Conservation (phyloP, 2,797 vertebrate species). For the Gouania willdenowi region DNA sequence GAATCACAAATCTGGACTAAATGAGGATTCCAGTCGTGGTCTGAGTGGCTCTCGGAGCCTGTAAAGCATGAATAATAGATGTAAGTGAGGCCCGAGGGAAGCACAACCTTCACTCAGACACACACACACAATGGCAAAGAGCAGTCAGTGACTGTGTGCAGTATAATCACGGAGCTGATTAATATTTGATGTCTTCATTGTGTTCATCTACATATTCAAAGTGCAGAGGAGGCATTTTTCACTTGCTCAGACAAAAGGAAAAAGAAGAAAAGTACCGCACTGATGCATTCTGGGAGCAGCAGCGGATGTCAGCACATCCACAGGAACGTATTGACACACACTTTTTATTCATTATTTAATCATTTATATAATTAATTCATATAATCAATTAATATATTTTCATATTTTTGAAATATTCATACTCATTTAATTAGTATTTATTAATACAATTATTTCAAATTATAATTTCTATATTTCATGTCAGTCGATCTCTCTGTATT, state of each 20-base stretch:
- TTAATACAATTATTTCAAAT: too few relatives aligned
- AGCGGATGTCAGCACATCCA: too few relatives aligned
- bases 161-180: slow-evolving; percentile 47
- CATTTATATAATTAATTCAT: too few relatives aligned
- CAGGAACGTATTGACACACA: too few relatives aligned
- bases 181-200: slow-evolving; percentile 57
- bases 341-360: too few relatives aligned
- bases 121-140: neutral
- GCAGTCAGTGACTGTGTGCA: slow-evolving; percentile 3
- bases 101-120: slow-evolving; percentile 19
- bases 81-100: slow-evolving; percentile 50
- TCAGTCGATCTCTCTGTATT: too few relatives aligned
- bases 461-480: too few relatives aligned
- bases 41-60: slow-evolving; percentile 41
- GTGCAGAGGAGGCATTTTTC: slow-evolving; percentile 34
- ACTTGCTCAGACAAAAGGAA: slow-evolving; percentile 31
- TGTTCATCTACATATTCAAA: slow-evolving; percentile 51
- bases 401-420: too few relatives aligned
- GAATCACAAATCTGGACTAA: neutral
- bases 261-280: slow-evolving; percentile 15
- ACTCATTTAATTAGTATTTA: too few relatives aligned
- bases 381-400: too few relatives aligned
- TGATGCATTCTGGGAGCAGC: neutral
- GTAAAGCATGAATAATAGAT: slow-evolving; percentile 67
- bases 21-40: neutral